Base-by-base conservation (phyloP, 37 sponge, comb jelly and placozoan species). In the Chondrosia reniformis region DNA sequence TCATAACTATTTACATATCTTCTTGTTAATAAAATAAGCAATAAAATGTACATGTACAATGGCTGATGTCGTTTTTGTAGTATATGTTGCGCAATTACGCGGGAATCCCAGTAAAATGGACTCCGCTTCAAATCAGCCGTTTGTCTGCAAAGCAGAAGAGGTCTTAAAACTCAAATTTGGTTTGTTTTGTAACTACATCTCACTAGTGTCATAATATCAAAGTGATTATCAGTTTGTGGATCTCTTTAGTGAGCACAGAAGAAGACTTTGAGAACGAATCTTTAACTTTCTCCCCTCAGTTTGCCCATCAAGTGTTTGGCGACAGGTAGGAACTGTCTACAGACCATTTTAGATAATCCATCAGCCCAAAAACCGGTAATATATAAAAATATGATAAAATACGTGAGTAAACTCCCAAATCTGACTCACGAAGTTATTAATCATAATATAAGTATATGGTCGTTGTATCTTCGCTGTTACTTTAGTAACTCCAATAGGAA, bases 231-330 rank as follows among this genome's bases (percentile, higher is more conserved):
- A 15, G 52, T 49, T 49, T 49, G 52, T 49, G 52, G 10, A 49
- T 10, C 15, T 66, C 9, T 66, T 4, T 31, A 66, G 67, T 66
- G 33, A 37, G 55, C 22, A 59, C 43, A 25, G 75, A 72, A 43
- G 83, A 25, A 24, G 93, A 88, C 44, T 46, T 88, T 21, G 36
- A 55, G 10, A 84, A 89, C 41, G 81, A 86, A 15, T 33, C 62
- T 5, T 39, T 80, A 64, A 49, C 39, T 21, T 89, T 93, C 67
- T 25, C 43, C 46, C 94, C 94, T 37, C 54, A 63, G 19, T 86
- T 71, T 54, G 87, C 90, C 17, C 94, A 93, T 46, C 94, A 93
- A 65, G 83, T 93, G 52, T 93, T 93, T 81, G 94, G 91, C 80
- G 91, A 93, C 22, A 82, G 54, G 85, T 84, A 45, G 41, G 78